Evolutionary conservation across 2,888 invertebrate species (phyloP).

Genomic region (Spicauda simplicius): DNA sequence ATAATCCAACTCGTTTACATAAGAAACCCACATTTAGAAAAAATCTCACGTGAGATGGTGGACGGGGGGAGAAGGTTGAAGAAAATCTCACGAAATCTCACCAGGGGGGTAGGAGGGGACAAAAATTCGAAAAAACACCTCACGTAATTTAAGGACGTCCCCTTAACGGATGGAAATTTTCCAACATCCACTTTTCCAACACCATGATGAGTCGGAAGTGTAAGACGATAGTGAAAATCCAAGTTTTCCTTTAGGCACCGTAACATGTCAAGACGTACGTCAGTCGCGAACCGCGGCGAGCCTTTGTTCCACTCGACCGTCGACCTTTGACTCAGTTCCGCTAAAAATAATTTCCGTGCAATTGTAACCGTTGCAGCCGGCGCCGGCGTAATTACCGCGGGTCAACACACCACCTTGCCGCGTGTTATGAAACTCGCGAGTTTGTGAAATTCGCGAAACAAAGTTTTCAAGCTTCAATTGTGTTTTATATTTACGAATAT

Average conservation of each 20-base stretch:
- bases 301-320: constrained; percentile 38
- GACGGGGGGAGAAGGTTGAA: too few relatives aligned
- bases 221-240: not conserved
- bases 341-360: constrained; percentile 33
- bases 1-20: too few relatives aligned
- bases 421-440: constrained; percentile 22
- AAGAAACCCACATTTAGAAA: too few relatives aligned
- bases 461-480: not conserved
- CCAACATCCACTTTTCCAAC: too few relatives aligned
- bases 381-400: constrained; percentile 25
- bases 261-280: constrained; percentile 7
- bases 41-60: too few relatives aligned
- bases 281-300: constrained; percentile 14
- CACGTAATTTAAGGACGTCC: too few relatives aligned
- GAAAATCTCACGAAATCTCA: too few relatives aligned
- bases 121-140: too few relatives aligned
- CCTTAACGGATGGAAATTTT: too few relatives aligned
- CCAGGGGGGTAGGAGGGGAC: too few relatives aligned
- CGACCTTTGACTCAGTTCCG: constrained; percentile 43
- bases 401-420: constrained; percentile 30
- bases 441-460: not conserved
- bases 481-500: too few relatives aligned
- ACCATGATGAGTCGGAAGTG: too few relatives aligned
- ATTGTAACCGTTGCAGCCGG: constrained; percentile 39
- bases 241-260: not conserved